These are phyloP conservation scores for Mesaphorura yosii DNA, from an alignment of 1,140 invertebrate genomes.

Conservation along the genomic window DNA sequence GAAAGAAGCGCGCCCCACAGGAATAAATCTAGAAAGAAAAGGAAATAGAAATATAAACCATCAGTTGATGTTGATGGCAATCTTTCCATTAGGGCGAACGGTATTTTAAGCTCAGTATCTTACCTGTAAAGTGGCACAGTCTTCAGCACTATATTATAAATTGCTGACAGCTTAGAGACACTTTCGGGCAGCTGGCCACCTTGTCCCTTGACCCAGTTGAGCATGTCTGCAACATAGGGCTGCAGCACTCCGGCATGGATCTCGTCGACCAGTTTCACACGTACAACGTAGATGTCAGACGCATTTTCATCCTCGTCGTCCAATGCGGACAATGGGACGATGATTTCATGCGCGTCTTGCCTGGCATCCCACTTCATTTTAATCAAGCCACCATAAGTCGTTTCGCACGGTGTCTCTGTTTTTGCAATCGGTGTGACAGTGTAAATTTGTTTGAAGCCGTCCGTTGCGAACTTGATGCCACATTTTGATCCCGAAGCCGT, in stretches of 20 bases:
- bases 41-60: no score
- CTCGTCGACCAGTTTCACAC: background rate
- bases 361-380: no score
- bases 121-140: no score
- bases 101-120: no score
- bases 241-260: background rate
- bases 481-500: background rate
- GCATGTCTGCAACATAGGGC: background rate
- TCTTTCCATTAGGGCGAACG: no score
- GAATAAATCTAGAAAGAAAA: background rate
- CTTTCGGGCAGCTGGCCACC: background rate
- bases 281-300: background rate
- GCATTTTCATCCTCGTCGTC: background rate
- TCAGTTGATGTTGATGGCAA: no score
- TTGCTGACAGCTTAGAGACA: background rate
- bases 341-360: background rate
- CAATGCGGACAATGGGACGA: background rate
- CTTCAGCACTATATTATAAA: background rate
- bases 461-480: background rate
- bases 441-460: background rate
- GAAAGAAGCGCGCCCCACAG: slow-evolving; percentile 1
- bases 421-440: background rate
- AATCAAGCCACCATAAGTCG: background rate
- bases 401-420: background rate
- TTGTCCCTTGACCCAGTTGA: background rate